A percentile compares a stretch with the other conserved stretches of the same genome.
Conservation (phyloP, 2,888 invertebrate genomes). For the Antitype chi region DNA sequence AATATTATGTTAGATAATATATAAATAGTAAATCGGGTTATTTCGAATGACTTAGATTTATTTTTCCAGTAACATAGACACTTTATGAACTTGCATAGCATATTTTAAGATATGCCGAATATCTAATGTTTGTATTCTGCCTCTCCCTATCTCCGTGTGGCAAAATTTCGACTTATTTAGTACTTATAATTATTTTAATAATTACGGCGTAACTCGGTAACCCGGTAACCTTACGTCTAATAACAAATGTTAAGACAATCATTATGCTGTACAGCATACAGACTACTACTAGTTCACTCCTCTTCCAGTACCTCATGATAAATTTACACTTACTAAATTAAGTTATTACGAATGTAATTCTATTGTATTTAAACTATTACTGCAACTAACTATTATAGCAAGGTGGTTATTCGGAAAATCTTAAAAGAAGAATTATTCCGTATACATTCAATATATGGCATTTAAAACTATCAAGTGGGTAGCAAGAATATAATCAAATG, state of each 20-base stretch:
- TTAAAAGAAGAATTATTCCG: background rate
- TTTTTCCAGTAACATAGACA: background rate
- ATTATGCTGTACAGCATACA: background rate
- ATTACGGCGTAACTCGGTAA: background rate
- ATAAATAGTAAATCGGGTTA: background rate
- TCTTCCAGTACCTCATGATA: background rate
- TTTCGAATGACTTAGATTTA: background rate
- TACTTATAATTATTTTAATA: background rate
- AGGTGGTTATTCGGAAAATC: constrained; percentile 20
- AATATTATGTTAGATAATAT: background rate
- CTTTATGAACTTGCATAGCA: background rate
- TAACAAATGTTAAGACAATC: background rate
- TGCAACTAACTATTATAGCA: background rate
- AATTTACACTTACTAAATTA: constrained; percentile 6
- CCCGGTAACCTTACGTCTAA: background rate
- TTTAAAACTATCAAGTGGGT: background rate
- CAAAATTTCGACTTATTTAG: background rate
- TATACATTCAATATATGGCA: background rate
- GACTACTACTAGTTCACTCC: background rate
- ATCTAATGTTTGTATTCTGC: background rate
- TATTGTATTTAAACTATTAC: background rate
- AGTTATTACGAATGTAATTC: background rate
- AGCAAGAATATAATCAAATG: background rate
- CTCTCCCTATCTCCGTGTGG: background rate
- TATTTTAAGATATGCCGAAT: background rate